Conservation (phyloP, 2,888 invertebrate genomes). For the Cataglyphis rosenhaueri region DNA sequence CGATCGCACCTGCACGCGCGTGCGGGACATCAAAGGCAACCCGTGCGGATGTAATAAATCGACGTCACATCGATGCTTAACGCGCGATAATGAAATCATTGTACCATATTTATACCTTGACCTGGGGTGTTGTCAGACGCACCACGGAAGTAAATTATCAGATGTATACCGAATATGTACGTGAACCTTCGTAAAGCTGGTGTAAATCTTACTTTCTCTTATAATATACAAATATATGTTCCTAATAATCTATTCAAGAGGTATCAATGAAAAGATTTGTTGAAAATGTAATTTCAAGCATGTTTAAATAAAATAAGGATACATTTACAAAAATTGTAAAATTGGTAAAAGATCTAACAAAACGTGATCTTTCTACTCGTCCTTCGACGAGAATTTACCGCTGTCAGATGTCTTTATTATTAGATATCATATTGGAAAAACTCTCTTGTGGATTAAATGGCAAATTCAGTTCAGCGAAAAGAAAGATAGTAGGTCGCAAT, state of each 20-base stretch:
- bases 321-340: conserved; percentile 12
- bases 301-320: not conserved
- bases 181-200: not conserved
- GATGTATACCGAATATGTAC: not conserved
- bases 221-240: not conserved
- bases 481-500: conserved; percentile 47
- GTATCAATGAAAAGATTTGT: not conserved
- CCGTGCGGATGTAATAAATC: conserved; percentile 28
- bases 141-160: not conserved
- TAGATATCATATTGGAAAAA: conserved; percentile 49
- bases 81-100: conserved; percentile 31
- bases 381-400: not conserved
- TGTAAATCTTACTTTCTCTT: not conserved
- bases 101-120: conserved; percentile 39
- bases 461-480: not conserved
- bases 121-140: not conserved
- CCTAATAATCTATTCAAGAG: not conserved
- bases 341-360: not conserved
- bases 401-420: conserved; percentile 27
- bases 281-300: not conserved
- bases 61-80: conserved; percentile 28
- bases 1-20: conserved; percentile 41
- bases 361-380: not conserved
- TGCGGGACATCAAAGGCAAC: conserved; percentile 53
- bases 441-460: not conserved